A percentile compares a stretch with the other conserved stretches of the same genome.
phyloP scores from a whole-genome alignment of 2,888 invertebrate species.

The Julus scanicus region DNA sequence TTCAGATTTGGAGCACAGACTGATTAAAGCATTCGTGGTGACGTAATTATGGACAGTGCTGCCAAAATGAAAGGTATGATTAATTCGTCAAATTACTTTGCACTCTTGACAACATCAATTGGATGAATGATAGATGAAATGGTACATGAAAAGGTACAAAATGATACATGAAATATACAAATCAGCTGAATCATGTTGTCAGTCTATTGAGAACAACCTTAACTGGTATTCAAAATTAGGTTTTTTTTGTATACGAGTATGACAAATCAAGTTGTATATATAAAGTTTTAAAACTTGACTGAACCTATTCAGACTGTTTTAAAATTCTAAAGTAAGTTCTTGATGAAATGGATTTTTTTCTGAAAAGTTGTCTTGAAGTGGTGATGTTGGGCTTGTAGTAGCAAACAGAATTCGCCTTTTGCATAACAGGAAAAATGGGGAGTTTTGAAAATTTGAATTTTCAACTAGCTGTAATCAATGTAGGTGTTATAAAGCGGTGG shows the following conservation, averaged over 20 bases:
- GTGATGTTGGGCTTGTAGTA: too few relatives aligned
- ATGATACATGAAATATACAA: not conserved
- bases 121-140: not conserved
- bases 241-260: too few relatives aligned
- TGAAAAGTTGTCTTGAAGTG: too few relatives aligned
- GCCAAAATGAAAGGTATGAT: constrained; percentile 7
- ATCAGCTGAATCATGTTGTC: not conserved
- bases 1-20: constrained; percentile 2
- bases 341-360: too few relatives aligned
- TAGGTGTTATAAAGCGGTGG: not conserved
- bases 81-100: not conserved
- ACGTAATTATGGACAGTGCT: constrained; percentile 12
- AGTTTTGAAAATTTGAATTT: not conserved
- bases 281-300: too few relatives aligned
- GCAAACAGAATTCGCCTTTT: not conserved
- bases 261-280: too few relatives aligned
- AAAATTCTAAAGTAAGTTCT: too few relatives aligned
- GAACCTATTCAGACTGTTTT: too few relatives aligned
- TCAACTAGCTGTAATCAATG: not conserved
- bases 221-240: too few relatives aligned
- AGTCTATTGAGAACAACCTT: not conserved
- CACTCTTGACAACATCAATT: not conserved
- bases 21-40: not conserved
- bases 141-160: too few relatives aligned
- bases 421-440: not conserved